Evolutionary conservation across 2,113 vertebrate species (phyloP), one percentile per base, ranked within the genome.

Genomic region (Alectura lathami): DNA sequence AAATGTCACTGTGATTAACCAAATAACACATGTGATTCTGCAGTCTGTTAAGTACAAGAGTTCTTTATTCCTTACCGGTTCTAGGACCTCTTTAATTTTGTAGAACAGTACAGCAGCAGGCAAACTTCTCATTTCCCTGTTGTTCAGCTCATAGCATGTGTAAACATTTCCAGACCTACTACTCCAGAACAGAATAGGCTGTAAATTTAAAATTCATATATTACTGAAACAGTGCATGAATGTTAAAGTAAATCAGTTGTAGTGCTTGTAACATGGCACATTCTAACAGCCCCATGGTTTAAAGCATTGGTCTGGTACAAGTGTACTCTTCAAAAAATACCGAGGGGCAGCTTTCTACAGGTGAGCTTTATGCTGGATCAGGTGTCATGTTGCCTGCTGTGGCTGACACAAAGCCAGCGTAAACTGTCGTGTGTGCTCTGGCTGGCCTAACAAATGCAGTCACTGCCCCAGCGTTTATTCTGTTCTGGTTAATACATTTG

Each of bases 341-440:
- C n/a, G 77, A 86, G 73, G 34, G 17, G 53, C 32, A 83, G 63
- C 20, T 92, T 59, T 26, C 43, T 69, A 6, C 11, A 32, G 64
- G 17, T 38, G 26, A 47, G 14, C 48, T 59, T 70, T 54, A 9
- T 54, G 32, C 42, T 86, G 47, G 48, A 32, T 70, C n/a, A 11
- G 50, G 47, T 47, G 24, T 84, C 75, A 13, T 73, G 29, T 64
- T 83, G 57, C 32, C 83, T 83, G 17, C 83, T 80, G 32, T 59
- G 76, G 63, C 64, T 69, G 68, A 57, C 26, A 68, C 36, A 80
- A 72, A 42, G 26, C 32, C 67, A 68, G 67, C 45, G 76, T 86
- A 77, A 94, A 48, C 40, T 47, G 34, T 27, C 30, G 83, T 83
- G 88, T 91, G 63, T 92, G 20, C 29, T 47, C 13, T 95, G 54